Conservation (phyloP, 2,888 invertebrate genomes). For the Chaitophorus viminalis region DNA sequence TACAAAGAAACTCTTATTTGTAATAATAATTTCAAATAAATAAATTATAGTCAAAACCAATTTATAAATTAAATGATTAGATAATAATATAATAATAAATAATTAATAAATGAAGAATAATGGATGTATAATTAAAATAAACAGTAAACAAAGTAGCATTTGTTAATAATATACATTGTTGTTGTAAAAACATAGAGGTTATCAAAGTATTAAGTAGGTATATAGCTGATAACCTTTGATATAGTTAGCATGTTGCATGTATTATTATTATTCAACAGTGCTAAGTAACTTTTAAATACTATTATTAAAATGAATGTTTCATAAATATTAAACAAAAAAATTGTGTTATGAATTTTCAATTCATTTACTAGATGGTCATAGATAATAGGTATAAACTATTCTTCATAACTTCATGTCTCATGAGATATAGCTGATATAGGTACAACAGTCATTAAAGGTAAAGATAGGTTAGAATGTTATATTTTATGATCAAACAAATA, state of each 20-base stretch:
- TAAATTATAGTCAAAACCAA: neutral
- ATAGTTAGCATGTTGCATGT: neutral
- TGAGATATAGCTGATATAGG: too few relatives aligned
- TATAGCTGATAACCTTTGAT: neutral
- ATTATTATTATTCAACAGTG: neutral
- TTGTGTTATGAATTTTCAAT: too few relatives aligned
- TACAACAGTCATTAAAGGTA: too few relatives aligned
- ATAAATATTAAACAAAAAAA: neutral
- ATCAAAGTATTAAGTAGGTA: neutral
- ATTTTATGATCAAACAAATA: too few relatives aligned
- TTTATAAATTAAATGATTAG: neutral
- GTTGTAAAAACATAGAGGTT: neutral
- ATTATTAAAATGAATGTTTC: neutral
- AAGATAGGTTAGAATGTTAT: too few relatives aligned
- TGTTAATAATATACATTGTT: too few relatives aligned
- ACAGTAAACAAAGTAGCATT: too few relatives aligned
- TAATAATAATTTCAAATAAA: neutral
- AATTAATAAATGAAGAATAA: too few relatives aligned
- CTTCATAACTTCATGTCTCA: too few relatives aligned
- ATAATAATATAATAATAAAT: neutral
- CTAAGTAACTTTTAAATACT: neutral
- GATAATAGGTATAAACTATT: too few relatives aligned
- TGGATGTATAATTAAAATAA: too few relatives aligned
- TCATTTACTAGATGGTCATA: too few relatives aligned
- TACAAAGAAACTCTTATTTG: neutral